Evolutionary conservation across 2,888 invertebrate genomes (phyloP), one percentile per base, ranked within the genome.

Genomic region (Nomada flava): DNA sequence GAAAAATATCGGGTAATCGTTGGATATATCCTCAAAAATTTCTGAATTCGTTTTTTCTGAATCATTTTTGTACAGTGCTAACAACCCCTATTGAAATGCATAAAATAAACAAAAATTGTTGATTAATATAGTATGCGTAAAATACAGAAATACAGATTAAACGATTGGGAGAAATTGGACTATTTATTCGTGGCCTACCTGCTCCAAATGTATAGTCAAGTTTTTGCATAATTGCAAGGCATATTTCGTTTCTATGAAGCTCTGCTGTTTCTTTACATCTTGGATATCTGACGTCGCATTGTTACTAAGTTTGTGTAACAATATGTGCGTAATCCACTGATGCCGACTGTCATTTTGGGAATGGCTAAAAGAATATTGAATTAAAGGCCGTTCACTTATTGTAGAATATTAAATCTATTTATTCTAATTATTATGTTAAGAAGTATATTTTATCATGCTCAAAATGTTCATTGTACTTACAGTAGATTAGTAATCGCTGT

Each of bases 1-100:
- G 23, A 95, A 91, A 89, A 95, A 95, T 53, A 93, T 88, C 26
- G 94, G 82, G 76, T 93, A 90, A 72, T 94, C 90, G 69, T 92
- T 89, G 15, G 94, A 94, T 93, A 93, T 73, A 91, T 92, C 91
- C 89, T 91, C 65, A 86, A 90, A 84, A 90, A 88, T 90, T 93
- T 94, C 23, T 23, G 50, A 44, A 53, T 15, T 29, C 50, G 1
- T 64, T 18, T 26, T 65, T 23, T 83, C 55, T 9, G 20, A 62
- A 47, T 18, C 55, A 20, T 9, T 68, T 47, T 75, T 55, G 2
- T 72, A 75, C 13, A 78, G 18, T 18, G 2, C 55, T 26, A 89
- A 64, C 15, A 92, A 81, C 76, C 88, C 90, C 92, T 92, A 60
- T 0, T 57, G 70, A 65, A 67, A 20, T 36, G 59, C 11, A 47